Percentiles rank a stretch among this genome's conserved stretches.
phyloP scores from a whole-genome alignment of 1,140 invertebrate species.

The Sitobion miscanthi region DNA sequence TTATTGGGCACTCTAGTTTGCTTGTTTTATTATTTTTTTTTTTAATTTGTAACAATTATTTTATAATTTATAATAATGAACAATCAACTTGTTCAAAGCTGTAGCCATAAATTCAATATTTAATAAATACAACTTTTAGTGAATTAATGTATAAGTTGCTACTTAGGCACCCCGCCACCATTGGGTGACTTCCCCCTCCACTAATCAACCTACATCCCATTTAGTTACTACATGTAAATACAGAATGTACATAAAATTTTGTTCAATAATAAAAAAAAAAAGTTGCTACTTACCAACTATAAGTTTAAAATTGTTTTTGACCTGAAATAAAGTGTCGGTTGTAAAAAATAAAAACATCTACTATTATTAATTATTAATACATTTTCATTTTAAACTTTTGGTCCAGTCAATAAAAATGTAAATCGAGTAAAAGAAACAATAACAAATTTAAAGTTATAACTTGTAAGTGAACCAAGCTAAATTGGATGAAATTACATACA shows the following conservation, averaged over 20 bases:
- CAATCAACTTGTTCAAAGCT: not conserved
- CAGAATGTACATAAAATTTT: no score
- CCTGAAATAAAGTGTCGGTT: not conserved
- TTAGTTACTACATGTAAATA: no score
- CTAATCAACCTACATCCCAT: no score
- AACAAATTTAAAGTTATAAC: not conserved
- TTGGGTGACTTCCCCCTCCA: no score
- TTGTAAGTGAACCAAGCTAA: not conserved
- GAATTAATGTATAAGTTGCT: not conserved
- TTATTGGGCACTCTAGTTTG: not conserved
- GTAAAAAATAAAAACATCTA: not conserved
- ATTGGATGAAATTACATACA: not conserved
- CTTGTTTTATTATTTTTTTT: not conserved
- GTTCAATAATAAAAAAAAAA: no score
- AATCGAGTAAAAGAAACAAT: not conserved
- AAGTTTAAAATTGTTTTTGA: not conserved
- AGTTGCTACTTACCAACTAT: not conserved
- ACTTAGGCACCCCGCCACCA: not conserved
- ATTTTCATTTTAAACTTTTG: no score
- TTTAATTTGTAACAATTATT: not conserved
- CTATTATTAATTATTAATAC: not conserved
- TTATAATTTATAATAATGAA: not conserved
- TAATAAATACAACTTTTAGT: not conserved
- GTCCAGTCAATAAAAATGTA: not conserved
- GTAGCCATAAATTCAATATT: not conserved